phyloP scores from a whole-genome alignment of 1,140 invertebrate genomes.

The Laupala kohalensis region DNA sequence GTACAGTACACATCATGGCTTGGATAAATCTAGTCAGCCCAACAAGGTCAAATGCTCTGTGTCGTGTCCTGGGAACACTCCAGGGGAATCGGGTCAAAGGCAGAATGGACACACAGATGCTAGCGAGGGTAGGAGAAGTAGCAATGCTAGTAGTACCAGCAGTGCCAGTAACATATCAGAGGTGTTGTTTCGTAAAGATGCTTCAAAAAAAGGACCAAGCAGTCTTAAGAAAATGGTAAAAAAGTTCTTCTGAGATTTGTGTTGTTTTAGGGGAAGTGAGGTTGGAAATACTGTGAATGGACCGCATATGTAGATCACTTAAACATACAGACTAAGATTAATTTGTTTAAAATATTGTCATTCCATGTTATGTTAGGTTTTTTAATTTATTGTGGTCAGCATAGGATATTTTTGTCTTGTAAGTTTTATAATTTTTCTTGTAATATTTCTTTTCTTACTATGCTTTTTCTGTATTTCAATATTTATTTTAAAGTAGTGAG shows the following conservation, averaged over 20 bases:
- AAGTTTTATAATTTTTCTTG: not conserved
- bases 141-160: not conserved
- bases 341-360: not conserved
- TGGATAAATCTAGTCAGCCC: not conserved
- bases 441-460: not conserved
- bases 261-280: not conserved
- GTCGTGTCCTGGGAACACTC: not conserved
- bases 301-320: too few relatives aligned
- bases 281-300: not conserved
- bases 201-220: not conserved
- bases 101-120: not conserved
- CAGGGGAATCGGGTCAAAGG: not conserved
- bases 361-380: not conserved
- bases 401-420: not conserved
- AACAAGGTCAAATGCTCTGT: not conserved
- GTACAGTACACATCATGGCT: slow-evolving; percentile 17
- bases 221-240: slow-evolving; percentile 10
- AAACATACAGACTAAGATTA: too few relatives aligned
- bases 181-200: not conserved
- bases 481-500: not conserved
- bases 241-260: slow-evolving; percentile 3
- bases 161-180: not conserved
- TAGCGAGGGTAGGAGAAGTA: not conserved
- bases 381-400: not conserved
- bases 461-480: not conserved